A percentile compares a stretch with the other conserved stretches of the same genome.
phyloP scores from a whole-genome alignment of 1,140 invertebrate species.

The Meloidogyne floridensis region DNA sequence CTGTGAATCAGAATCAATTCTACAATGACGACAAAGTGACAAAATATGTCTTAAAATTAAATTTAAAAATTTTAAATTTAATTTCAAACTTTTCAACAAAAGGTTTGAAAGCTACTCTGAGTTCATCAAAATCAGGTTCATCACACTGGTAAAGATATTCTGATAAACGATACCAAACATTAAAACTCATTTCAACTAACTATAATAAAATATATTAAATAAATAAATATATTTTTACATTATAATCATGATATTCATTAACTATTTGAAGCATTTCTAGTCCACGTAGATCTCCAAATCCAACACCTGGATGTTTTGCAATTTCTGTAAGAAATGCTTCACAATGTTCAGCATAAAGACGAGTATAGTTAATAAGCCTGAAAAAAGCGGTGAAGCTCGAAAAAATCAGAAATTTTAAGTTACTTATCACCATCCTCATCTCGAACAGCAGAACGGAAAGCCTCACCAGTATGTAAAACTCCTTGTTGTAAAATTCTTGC shows the following conservation, averaged over 20 bases:
- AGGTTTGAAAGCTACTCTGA: conserved; percentile 76
- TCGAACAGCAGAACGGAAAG: conserved; percentile 86
- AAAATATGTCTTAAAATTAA: conserved; percentile 74
- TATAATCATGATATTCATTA: conserved; percentile 94
- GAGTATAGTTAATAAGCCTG: conserved; percentile 84
- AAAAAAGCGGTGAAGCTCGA: conserved; percentile 44
- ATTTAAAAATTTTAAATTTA: background rate
- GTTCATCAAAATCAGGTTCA: conserved; percentile 74
- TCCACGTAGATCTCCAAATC: conserved; percentile 77
- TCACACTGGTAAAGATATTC: conserved; percentile 89
- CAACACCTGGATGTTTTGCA: conserved; percentile 70
- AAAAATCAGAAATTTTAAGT: background rate
- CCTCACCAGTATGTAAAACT: conserved; percentile 78
- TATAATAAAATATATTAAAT: conserved; percentile 64
- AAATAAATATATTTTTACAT: conserved; percentile 69
- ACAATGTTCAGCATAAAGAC: conserved; percentile 90
- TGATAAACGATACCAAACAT: conserved; percentile 91
- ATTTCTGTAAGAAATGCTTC: conserved; percentile 87
- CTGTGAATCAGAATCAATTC: conserved; percentile 85
- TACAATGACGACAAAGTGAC: conserved; percentile 74
- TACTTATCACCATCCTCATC: conserved; percentile 83
- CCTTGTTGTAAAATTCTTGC: conserved; percentile 75
- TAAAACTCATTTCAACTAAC: conserved; percentile 91
- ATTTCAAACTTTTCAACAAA: conserved; percentile 79
- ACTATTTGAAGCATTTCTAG: conserved; percentile 86